Base-by-base conservation (phyloP, 35 echinoderm and acorn worm species). In the Diadema setosum region DNA sequence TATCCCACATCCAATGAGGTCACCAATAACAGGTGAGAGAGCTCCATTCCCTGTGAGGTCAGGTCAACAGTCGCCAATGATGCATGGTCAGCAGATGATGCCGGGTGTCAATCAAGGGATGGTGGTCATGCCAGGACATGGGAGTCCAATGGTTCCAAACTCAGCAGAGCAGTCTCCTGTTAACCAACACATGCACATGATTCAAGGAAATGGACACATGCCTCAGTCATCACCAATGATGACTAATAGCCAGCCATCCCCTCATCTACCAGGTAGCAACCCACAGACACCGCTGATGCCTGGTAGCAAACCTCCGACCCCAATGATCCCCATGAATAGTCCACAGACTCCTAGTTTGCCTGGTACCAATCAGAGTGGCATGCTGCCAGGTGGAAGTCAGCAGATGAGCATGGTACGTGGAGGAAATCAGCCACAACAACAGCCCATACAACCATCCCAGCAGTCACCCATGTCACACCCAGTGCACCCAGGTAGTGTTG, bases 31-130 rank as follows among this genome's bases (percentile, higher is more conserved):
- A 32, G 69, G 65, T 25, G 44, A 83, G 15, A 82, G 61, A 70
- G 82, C 84, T 67, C 89, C 89, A 12, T 75, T 46, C n/a, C 57
- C 74, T 75, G 83, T 91, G 65, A 65, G 49, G 56, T 46, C 89
- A 26, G 89, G 89, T 20, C 89, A 91, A 24, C 39, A 76, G 32
- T 91, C 89, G 43, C 89, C 89, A 26, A 91, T 91, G 83, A 70
- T 91, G 64, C 65, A 40, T 46, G 57, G 58, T 41, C 39, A 78
- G 35, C 73, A 78, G 37, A 78, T 78, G 7, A 78, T 78, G 73
- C 35, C 11, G 44, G 4, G 27, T 78, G 73, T 34, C 39, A 78
- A 78, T 78, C 27, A 15, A 44, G 35, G 35, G 24, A 25, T 78
- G 35, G 44, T 78, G 73, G 73, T 78, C 12, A 78, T 42, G 33